A percentile compares a stretch with the other conserved stretches of the same genome.
Conservation (phyloP, 2,113 vertebrate species). For the Elephantulus edwardii region DNA sequence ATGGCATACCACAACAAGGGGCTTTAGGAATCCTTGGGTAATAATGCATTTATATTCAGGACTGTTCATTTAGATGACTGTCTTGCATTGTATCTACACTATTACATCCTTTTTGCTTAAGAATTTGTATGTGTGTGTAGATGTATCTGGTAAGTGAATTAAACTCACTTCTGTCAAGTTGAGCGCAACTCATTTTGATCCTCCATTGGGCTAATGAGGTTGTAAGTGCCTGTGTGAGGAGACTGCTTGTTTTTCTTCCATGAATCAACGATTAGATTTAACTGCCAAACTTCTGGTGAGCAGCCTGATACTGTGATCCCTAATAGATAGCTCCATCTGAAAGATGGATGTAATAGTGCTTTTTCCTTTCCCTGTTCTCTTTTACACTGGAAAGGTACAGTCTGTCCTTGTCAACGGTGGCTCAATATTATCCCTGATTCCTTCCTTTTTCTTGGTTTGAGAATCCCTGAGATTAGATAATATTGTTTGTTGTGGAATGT, state of each 20-base stretch:
- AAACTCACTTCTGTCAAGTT: background rate
- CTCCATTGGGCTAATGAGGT: too few species aligned
- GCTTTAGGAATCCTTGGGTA: background rate
- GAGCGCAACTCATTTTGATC: too few species aligned
- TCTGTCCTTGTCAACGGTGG: background rate
- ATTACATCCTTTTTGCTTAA: background rate
- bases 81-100: background rate
- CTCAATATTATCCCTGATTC: background rate
- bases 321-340: background rate
- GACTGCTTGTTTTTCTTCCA: too few species aligned
- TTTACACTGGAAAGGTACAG: background rate
- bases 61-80: background rate
- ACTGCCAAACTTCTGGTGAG: background rate
- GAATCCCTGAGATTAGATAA: constrained; percentile 3
- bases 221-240: too few species aligned
- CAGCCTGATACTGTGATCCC: background rate
- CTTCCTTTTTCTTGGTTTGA: background rate
- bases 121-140: background rate
- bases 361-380: background rate
- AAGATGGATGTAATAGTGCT: background rate
- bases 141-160: background rate
- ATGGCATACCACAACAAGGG: too few species aligned
- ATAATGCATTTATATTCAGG: background rate
- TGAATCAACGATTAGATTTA: too few species aligned
- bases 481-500: background rate